Evolutionary conservation across 64 coral and sea anemone genomes (phyloP).

Genomic region (Astreopora myriophthalma): DNA sequence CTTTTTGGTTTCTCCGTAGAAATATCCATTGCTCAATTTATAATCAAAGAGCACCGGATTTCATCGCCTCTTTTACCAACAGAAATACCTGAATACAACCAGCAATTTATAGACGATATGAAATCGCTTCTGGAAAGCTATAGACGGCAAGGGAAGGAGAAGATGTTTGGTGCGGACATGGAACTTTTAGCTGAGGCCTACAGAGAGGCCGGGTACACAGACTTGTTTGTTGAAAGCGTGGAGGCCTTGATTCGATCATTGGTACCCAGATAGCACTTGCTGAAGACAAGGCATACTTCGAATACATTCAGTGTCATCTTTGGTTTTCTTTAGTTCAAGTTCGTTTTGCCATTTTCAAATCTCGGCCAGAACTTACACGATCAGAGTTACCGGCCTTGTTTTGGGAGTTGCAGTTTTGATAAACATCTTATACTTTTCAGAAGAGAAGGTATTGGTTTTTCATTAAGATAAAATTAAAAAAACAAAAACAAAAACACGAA

Average conservation of each 20-base stretch:
- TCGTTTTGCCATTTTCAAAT: too few species aligned
- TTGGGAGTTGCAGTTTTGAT: too few species aligned
- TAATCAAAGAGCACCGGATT: constrained; percentile 61
- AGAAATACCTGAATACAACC: constrained; percentile 64
- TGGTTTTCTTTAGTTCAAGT: too few species aligned
- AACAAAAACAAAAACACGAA: too few species aligned
- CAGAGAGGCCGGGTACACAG: constrained; percentile 66
- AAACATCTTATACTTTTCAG: too few species aligned
- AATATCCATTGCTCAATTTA: constrained; percentile 73
- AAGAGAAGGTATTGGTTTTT: too few species aligned
- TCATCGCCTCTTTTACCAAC: constrained; percentile 12
- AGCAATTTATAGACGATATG: constrained; percentile 70
- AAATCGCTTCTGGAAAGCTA: constrained; percentile 68
- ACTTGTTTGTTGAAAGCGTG: constrained; percentile 74
- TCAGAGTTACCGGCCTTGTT: too few species aligned
- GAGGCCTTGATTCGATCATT: constrained; percentile 47
- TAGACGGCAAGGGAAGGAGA: constrained; percentile 45
- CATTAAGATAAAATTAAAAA: too few species aligned
- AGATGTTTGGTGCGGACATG: constrained; percentile 68
- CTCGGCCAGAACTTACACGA: too few species aligned
- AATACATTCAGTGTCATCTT: too few species aligned
- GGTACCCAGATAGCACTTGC: not conserved
- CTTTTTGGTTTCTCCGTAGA: constrained; percentile 34
- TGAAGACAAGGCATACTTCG: not conserved
- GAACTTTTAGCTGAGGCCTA: constrained; percentile 72